These are phyloP conservation scores for Ornithoptera priamus DNA, from an alignment of 2,888 invertebrate genomes.

Conservation along the genomic window DNA sequence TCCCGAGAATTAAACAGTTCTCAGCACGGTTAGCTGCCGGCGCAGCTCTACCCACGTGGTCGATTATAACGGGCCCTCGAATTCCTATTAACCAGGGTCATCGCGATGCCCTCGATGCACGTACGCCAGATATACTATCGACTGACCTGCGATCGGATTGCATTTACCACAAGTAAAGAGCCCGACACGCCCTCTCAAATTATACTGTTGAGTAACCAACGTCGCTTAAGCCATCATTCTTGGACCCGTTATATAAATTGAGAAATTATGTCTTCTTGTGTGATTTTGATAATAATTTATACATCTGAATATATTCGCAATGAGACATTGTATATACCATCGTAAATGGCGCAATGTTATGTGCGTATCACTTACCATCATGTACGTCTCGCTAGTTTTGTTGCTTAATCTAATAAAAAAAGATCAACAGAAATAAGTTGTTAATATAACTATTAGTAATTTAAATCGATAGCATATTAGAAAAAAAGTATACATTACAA, in stretches of 20 bases:
- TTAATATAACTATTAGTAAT: not conserved
- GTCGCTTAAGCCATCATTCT: slow-evolving; percentile 23
- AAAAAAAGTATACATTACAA: not conserved
- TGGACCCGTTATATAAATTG: slow-evolving; percentile 14
- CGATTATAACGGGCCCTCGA: slow-evolving; percentile 53
- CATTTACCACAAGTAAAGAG: slow-evolving; percentile 40
- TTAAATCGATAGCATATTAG: not conserved
- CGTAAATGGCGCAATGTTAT: too few species aligned
- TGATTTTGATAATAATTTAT: not conserved
- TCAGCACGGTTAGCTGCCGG: slow-evolving; percentile 39
- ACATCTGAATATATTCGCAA: too few species aligned
- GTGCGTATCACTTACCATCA: too few species aligned
- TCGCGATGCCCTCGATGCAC: slow-evolving; percentile 59
- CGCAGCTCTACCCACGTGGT: slow-evolving; percentile 39
- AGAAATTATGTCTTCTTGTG: slow-evolving; percentile 12
- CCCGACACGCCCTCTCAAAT: slow-evolving; percentile 29
- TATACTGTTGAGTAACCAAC: slow-evolving; percentile 25
- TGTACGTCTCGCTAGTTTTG: too few species aligned
- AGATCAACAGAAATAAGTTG: not conserved
- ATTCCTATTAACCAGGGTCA: slow-evolving; percentile 57
- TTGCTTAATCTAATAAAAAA: too few species aligned
- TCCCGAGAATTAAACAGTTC: too few species aligned
- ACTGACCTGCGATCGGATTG: slow-evolving; percentile 62
- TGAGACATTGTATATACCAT: too few species aligned
- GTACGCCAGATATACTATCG: slow-evolving; percentile 49